A percentile compares a stretch with the other conserved stretches of the same genome.
phyloP scores from a whole-genome alignment of 2,888 invertebrate genomes.

The Ectemnius lituratus region DNA sequence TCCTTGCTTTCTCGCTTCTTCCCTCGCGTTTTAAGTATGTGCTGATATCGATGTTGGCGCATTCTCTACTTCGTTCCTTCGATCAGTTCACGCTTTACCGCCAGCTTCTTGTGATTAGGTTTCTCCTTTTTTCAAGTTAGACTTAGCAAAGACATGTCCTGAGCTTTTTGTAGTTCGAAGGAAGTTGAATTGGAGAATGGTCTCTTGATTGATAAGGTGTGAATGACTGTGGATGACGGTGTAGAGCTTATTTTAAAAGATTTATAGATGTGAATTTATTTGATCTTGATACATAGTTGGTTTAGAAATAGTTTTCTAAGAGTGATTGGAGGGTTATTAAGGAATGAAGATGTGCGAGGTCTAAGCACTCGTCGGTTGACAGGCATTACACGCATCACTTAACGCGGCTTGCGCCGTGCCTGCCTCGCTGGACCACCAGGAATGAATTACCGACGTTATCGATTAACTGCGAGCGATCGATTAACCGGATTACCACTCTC shows the following conservation, averaged over 20 bases:
- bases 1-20: conserved; percentile 7
- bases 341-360: conserved; percentile 69
- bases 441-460: conserved; percentile 76
- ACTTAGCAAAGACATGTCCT: too few relatives aligned
- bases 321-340: conserved; percentile 47
- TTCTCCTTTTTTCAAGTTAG: too few relatives aligned
- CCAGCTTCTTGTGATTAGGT: too few relatives aligned
- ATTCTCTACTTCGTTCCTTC: conserved; percentile 19
- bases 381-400: conserved; percentile 77
- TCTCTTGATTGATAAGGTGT: too few relatives aligned
- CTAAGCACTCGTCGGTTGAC: conserved; percentile 68
- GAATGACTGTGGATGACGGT: too few relatives aligned
- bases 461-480: conserved; percentile 75
- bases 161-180: too few relatives aligned
- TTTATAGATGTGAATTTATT: too few relatives aligned
- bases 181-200: too few relatives aligned
- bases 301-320: conserved; percentile 24
- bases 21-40: conserved; percentile 10
- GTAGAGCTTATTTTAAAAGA: too few relatives aligned
- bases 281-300: too few relatives aligned
- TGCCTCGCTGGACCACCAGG: conserved; percentile 67
- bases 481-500: conserved; percentile 74
- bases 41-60: conserved; percentile 33
- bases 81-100: background rate
- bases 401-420: conserved; percentile 58